Base-by-base conservation (phyloP, 2,113 vertebrate genomes). In the Oreochromis aureus region DNA sequence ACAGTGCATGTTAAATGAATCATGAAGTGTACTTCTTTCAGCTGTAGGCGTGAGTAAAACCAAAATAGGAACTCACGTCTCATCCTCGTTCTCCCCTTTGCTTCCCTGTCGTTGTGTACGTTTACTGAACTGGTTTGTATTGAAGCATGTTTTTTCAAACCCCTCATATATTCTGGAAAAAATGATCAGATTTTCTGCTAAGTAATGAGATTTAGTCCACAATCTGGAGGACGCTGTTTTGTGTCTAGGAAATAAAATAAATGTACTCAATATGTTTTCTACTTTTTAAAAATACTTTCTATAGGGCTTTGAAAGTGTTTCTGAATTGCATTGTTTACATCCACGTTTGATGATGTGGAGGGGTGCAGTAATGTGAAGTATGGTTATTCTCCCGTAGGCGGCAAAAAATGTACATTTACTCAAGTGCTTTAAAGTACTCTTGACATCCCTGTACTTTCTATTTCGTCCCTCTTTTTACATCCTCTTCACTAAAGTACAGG, bases 1-100 rank as follows among this genome's bases (percentile, higher is more conserved):
- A 85, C 19, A 63, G 56, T 30, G 63, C 7, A 61, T 86, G 78
- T 85, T 90, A 80, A 94, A 93, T 91, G 69, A 90, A 93, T 89
- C 83, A 90, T 87, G 79, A 94, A 90, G 80, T 83, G 73, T 46
- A 4, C 82, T 83, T 80, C 46, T n/a, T 82, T 82, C 41, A 82
- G 78, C 92, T 87, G 51, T 34, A 71, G 84, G 83, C 36, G 36
- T 83, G 54, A 84, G 56, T 89, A 27, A 80, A 88, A 85, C 10
- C 51, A 55, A 66, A 85, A 90, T 36, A 56, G 80, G 85, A 86
- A 89, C 87, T 82, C n/a, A 85, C 56, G 24, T 6, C 51, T 55
- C 32, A 16, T 92, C 73, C 34, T 86, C 36, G n/a, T 86, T 54
- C 54, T 83, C 6, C 24, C 32, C 82, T 30, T 73, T 82, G 32